Percentiles rank a stretch among this genome's conserved stretches.
These are phyloP conservation scores for Microcebus murinus DNA, from an alignment of 2,113 vertebrate species.

Conservation along the genomic window DNA sequence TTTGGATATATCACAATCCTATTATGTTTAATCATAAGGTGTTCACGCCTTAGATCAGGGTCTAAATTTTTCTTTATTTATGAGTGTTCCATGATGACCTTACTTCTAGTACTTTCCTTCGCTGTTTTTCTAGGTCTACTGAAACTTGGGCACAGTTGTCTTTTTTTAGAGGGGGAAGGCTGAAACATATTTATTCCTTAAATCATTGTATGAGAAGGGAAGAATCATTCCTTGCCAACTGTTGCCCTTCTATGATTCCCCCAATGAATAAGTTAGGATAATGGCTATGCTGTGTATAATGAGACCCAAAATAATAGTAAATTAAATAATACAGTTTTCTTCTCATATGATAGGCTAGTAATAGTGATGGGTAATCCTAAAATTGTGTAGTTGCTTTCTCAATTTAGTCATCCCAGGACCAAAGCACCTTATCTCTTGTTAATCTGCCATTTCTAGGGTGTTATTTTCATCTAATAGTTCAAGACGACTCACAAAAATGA, in stretches of 20 bases:
- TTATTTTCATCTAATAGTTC: background rate
- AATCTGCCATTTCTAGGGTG: background rate
- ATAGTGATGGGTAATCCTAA: background rate
- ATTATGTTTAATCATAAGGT: background rate
- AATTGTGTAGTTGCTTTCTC: background rate
- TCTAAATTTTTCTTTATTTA: constrained; percentile 24
- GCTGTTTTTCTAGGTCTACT: background rate
- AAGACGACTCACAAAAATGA: background rate
- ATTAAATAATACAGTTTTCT: background rate
- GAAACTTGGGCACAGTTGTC: background rate
- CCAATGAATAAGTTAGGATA: background rate
- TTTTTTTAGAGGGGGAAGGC: background rate
- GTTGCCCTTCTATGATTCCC: background rate
- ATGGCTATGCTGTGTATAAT: background rate
- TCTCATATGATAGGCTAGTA: background rate
- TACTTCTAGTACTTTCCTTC: background rate
- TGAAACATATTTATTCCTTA: background rate
- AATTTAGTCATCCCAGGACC: background rate
- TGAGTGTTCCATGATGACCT: background rate
- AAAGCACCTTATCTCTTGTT: background rate
- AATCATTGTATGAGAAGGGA: background rate
- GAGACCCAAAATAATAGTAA: background rate
- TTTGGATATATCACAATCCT: background rate
- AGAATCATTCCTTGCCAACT: background rate
- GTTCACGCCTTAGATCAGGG: background rate